phyloP scores from a whole-genome alignment of 2,888 invertebrate species.

The Oxyteleia sp. region DNA sequence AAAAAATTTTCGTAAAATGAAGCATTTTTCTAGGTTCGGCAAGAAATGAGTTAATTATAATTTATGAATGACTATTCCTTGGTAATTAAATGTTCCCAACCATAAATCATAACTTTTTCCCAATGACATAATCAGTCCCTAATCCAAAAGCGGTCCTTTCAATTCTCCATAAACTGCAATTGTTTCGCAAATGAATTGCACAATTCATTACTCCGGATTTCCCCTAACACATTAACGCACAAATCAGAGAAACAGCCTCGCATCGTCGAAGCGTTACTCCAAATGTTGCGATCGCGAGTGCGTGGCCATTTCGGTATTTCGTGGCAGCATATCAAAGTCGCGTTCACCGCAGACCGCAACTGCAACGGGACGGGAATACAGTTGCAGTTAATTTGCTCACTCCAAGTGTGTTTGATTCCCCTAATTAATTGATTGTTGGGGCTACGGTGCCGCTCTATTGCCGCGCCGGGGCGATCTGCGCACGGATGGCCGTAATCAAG shows the following conservation, averaged over 20 bases:
- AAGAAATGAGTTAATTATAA: too few species aligned
- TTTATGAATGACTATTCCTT: too few species aligned
- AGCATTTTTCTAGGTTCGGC: too few species aligned
- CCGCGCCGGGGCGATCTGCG: conserved; percentile 73
- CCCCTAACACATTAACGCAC: conserved; percentile 1
- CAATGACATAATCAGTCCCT: too few species aligned
- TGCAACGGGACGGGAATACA: conserved; percentile 81
- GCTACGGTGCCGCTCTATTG: conserved; percentile 77
- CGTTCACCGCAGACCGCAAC: conserved; percentile 83
- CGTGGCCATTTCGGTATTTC: conserved; percentile 26
- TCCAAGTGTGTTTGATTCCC: conserved; percentile 88
- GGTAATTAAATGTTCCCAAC: too few species aligned
- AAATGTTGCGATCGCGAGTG: conserved; percentile 26
- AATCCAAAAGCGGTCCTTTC: too few species aligned
- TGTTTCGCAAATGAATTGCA: too few species aligned
- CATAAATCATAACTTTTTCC: too few species aligned
- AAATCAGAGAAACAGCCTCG: conserved; percentile 38
- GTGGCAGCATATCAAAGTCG: conserved; percentile 63
- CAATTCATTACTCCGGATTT: too few species aligned
- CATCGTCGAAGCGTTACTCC: conserved; percentile 52
- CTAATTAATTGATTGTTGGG: conserved; percentile 87
- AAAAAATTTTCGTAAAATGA: too few species aligned
- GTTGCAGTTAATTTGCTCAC: conserved; percentile 88
- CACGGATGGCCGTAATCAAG: conserved; percentile 86
- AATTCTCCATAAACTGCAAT: too few species aligned